Conservation (phyloP, 2,888 invertebrate genomes). For the Salticus scenicus region DNA sequence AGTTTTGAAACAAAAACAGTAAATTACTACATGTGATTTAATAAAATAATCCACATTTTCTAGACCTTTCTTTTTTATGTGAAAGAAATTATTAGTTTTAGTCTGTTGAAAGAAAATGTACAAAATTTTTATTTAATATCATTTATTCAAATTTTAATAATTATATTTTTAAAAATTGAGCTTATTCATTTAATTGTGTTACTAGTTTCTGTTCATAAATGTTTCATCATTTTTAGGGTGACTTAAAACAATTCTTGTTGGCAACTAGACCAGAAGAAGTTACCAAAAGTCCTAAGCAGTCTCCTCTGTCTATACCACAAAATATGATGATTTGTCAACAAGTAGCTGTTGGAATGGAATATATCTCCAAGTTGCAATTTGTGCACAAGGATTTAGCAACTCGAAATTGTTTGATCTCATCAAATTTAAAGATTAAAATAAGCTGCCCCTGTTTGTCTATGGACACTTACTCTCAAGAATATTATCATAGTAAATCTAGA, state of each 20-base stretch:
- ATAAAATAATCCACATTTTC: no score
- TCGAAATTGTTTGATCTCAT: slow-evolving; percentile 90
- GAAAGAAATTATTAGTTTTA: no score
- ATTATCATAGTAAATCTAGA: slow-evolving; percentile 88
- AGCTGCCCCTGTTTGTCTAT: slow-evolving; percentile 84
- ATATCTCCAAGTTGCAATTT: slow-evolving; percentile 83
- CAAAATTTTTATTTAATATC: no score
- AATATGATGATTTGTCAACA: slow-evolving; percentile 79
- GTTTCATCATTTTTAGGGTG: no score
- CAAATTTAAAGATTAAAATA: slow-evolving; percentile 87
- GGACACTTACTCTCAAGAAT: slow-evolving; percentile 92
- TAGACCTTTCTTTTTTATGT: no score
- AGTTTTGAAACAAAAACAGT: no score
- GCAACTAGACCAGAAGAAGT: slow-evolving; percentile 79
- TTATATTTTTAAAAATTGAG: no score
- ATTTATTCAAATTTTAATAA: no score
- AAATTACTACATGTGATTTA: no score
- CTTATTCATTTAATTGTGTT: no score
- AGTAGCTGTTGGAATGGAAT: slow-evolving; percentile 88
- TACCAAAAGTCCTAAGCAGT: slow-evolving; percentile 78
- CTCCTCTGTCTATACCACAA: slow-evolving; percentile 79
- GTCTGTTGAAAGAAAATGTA: no score
- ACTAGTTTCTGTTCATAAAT: no score
- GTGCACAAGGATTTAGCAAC: slow-evolving; percentile 95
- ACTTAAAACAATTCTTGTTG: slow-evolving; percentile 84